These are phyloP conservation scores for Erebia aethiops DNA, from an alignment of 2,888 invertebrate species.

Conservation along the genomic window DNA sequence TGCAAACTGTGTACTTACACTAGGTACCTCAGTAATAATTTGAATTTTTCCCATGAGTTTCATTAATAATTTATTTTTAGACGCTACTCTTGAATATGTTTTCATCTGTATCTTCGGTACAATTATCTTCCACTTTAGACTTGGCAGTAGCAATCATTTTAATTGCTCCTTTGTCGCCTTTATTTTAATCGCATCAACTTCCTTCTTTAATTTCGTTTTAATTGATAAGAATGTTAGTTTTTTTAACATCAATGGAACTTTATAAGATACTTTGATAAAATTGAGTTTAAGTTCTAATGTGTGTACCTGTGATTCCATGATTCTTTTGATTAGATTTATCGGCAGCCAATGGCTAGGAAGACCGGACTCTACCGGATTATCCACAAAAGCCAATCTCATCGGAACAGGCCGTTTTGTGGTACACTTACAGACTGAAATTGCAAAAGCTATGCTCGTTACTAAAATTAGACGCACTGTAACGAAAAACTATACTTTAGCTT, in stretches of 20 bases:
- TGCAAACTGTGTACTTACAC: too few species aligned
- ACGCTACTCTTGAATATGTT: neutral
- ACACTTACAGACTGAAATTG: constrained; percentile 44
- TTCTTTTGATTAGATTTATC: constrained; percentile 50
- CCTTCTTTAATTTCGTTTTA: neutral
- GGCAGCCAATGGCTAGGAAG: constrained; percentile 60
- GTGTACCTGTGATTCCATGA: constrained; percentile 51
- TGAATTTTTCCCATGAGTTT: neutral
- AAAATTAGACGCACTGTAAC: constrained; percentile 53
- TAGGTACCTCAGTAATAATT: neutral
- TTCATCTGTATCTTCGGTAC: neutral
- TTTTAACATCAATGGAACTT: constrained; percentile 1
- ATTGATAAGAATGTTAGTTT: neutral
- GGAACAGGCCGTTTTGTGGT: constrained; percentile 46
- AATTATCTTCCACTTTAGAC: neutral
- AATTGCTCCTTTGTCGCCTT: neutral
- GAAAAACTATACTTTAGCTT: constrained; percentile 16
- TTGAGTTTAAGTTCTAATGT: constrained; percentile 26
- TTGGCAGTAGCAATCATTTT: neutral
- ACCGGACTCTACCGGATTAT: constrained; percentile 58
- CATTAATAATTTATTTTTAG: neutral
- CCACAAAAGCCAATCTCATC: constrained; percentile 49
- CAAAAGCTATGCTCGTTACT: constrained; percentile 37
- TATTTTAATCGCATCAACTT: neutral
- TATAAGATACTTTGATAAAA: constrained; percentile 5